Base-by-base conservation (phyloP, 2,113 vertebrate species). In the Oryzias celebensis region DNA sequence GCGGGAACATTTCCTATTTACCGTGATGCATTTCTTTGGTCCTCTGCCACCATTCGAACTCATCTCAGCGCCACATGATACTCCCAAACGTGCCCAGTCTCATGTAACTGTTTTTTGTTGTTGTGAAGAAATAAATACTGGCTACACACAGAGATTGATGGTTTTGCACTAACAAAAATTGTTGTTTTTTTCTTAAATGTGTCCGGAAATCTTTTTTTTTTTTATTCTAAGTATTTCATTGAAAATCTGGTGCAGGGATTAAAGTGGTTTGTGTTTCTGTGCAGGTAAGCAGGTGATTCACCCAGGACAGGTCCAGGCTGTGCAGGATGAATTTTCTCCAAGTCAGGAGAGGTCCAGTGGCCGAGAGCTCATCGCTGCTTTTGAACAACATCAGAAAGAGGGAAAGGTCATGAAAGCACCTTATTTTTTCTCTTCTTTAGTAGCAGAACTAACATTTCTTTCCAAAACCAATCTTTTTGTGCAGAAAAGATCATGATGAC, bases 221-320 rank as follows among this genome's bases (percentile, higher is more conserved):
- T 36, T 2, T 36, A 7, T 14, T 46, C 4, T 2, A 17, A 16
- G 44, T 46, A n/a, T 47, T 16, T 45, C 20, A 52, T 20, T 44
- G 23, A 28, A 28, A 28, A 28, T 28, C 7, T 58, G 50, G 20
- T 70, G 36, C 65, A 23, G 44, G 10, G 4, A 17, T 15, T 46
- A 6, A 5, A n/a, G 5, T 5, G 5, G 17, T 58, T 3, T 69
- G 14, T 77, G 8, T 62, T 5, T 87, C 81, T 85, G 74, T 88
- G 72, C 65, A 90, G 97, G 97, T 87, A 99, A 98, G 89, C 96
- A 98, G 92, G 96, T 98, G 84, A 98, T 99, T 90, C 97, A 99
- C 89, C 97, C 97, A 18, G 94, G 92, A 84, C 97, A 98, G 90
- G 90, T 99, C 71, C 85, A 92, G 44, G 86, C 92, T 82, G 97